Percentiles rank a stretch among this genome's conserved stretches.
These are phyloP conservation scores for Zaprionus inermis DNA, from an alignment of 1,140 invertebrate species.

Conservation along the genomic window DNA sequence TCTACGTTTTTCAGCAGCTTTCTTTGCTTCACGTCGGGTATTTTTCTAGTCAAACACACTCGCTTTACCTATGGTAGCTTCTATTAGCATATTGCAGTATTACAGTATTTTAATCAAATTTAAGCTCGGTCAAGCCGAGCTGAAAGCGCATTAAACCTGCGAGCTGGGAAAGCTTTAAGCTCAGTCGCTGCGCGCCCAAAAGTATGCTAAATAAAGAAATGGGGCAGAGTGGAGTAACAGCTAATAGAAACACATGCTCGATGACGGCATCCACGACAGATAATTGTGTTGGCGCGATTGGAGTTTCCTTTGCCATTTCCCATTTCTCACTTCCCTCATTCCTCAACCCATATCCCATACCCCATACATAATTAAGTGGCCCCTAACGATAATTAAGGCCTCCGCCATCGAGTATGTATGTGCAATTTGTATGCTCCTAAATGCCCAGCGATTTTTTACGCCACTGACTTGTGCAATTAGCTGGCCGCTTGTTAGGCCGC, in stretches of 20 bases:
- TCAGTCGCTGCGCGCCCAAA: not conserved
- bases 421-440: constrained; percentile 22
- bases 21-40: no score
- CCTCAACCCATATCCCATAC: not conserved
- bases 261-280: not conserved
- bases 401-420: constrained; percentile 11
- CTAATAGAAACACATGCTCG: constrained; percentile 5
- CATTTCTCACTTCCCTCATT: no score
- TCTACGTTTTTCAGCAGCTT: no score
- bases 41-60: no score
- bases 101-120: no score
- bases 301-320: not conserved
- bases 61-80: no score
- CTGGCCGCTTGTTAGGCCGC: no score
- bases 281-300: no score
- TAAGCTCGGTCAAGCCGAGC: no score
- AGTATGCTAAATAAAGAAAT: not conserved
- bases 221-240: not conserved
- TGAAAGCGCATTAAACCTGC: no score
- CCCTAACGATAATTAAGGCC: constrained; percentile 22
- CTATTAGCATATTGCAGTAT: no score
- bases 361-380: constrained; percentile 5
- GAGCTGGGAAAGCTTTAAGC: no score
- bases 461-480: constrained; percentile 7
- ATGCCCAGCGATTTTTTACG: constrained; percentile 2